A percentile compares a stretch with the other conserved stretches of the same genome.
These are phyloP conservation scores for Cepaea hortensis DNA, from an alignment of 2,888 invertebrate species.

Conservation along the genomic window DNA sequence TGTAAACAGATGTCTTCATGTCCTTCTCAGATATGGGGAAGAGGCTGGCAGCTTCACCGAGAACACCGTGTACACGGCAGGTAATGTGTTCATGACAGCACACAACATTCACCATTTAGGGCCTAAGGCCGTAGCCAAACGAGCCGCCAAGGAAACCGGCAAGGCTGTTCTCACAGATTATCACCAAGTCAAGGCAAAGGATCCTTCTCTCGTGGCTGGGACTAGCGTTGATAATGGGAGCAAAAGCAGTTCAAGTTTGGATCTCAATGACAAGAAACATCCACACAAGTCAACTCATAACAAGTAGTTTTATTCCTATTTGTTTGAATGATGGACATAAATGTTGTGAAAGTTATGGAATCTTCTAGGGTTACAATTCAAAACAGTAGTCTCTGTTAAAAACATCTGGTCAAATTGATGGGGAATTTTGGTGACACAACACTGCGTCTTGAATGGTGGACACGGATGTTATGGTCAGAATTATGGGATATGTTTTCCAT, in stretches of 20 bases:
- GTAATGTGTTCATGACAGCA: conserved; percentile 83
- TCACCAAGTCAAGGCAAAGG: not conserved
- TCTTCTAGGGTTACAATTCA: too few species aligned
- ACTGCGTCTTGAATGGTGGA: too few species aligned
- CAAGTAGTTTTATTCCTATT: not conserved
- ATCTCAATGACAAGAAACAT: not conserved
- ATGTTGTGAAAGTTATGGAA: too few species aligned
- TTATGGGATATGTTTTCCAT: too few species aligned
- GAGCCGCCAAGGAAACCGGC: conserved; percentile 73
- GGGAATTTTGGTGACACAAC: too few species aligned
- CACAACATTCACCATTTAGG: conserved; percentile 83
- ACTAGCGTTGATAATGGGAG: not conserved
- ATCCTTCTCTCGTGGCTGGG: not conserved
- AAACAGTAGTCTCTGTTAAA: too few species aligned
- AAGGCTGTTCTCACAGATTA: conserved; percentile 60
- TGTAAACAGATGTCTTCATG: not conserved
- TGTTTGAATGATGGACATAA: not conserved
- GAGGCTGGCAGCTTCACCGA: conserved; percentile 83
- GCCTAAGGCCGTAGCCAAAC: conserved; percentile 80
- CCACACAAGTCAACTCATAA: not conserved
- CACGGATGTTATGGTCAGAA: too few species aligned
- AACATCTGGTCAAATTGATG: too few species aligned
- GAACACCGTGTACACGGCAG: conserved; percentile 83
- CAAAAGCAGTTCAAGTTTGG: not conserved
- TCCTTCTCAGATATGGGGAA: conserved; percentile 81